phyloP scores from a whole-genome alignment of 2,113 vertebrate genomes.

The Ailurus styani region DNA sequence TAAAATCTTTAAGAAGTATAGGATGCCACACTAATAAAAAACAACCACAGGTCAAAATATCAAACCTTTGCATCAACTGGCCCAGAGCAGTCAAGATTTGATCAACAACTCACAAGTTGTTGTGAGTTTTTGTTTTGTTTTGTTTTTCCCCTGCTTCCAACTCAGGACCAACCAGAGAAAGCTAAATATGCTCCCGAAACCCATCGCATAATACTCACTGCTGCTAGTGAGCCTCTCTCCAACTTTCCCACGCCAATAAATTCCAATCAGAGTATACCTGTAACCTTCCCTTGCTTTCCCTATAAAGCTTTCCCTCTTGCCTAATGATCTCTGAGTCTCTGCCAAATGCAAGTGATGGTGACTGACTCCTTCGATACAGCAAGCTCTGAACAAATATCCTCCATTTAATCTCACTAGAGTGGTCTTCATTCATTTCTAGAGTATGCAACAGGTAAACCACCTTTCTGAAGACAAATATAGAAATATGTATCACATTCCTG shows the following conservation, averaged over 20 bases:
- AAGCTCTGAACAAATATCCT: neutral
- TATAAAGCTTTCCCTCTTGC: neutral
- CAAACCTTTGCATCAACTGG: neutral
- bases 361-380: neutral
- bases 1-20: neutral
- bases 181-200: neutral
- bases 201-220: neutral
- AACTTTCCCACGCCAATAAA: neutral
- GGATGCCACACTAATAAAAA: neutral
- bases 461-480: neutral
- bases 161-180: neutral
- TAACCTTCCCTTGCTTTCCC: neutral
- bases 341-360: neutral
- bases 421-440: neutral
- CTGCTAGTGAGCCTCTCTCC: neutral
- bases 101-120: neutral
- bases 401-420: neutral
- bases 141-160: neutral
- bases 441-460: neutral
- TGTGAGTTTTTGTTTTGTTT: neutral
- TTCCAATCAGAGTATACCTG: fast-evolving
- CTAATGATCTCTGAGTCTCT: neutral
- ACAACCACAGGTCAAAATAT: neutral
- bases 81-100: neutral
- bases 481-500: neutral